Evolutionary conservation across 2,113 vertebrate genomes (phyloP), one percentile per base, ranked within the genome.

Genomic region (Oryzias melastigma): DNA sequence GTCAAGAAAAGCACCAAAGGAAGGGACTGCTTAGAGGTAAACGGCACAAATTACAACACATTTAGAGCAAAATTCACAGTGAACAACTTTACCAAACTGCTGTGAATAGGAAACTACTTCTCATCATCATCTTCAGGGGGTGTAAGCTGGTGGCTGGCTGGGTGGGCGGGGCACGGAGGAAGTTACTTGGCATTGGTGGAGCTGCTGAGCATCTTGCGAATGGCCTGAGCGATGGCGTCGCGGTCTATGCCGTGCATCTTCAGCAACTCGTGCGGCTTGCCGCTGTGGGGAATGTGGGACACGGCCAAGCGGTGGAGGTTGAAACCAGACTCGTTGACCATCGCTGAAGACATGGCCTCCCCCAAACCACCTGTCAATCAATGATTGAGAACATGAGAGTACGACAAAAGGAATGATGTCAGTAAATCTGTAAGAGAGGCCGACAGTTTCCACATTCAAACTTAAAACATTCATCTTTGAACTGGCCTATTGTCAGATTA

Each of bases 161-260:
- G 58, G 48, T 49, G 64, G 72, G 76, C 60, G 73, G 63, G 65
- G 78, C 71, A 48, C 49, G 42, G 52, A 41, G 45, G 19, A 49
- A 58, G 62, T 89, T 93, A 95, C 79, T 94, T 94, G 1, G 93
- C 93, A 0, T 94, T 95, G 76, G 87, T 91, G 16, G 93, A 93
- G 78, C 90, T 93, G 87, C 92, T 89, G 67, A 93, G 85, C 17
- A 93, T 92, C 56, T 91, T 89, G 84, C 90, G 93, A 65, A 96
- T 89, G 0, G 93, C 91, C 73, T 95, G 93, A 17, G 85, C 56
- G 5, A 98, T 95, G 88, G 94, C 90, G 0, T 98, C 95, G 17
- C 91, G 95, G 81, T 98, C 95, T 1, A 98, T 97, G 74, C 93
- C 94, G 17, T 95, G 96, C 89, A 95, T 90, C 85, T 92, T 94